Evolutionary conservation across 2,888 invertebrate species (phyloP).

Genomic region (Gasteruption jaculator): DNA sequence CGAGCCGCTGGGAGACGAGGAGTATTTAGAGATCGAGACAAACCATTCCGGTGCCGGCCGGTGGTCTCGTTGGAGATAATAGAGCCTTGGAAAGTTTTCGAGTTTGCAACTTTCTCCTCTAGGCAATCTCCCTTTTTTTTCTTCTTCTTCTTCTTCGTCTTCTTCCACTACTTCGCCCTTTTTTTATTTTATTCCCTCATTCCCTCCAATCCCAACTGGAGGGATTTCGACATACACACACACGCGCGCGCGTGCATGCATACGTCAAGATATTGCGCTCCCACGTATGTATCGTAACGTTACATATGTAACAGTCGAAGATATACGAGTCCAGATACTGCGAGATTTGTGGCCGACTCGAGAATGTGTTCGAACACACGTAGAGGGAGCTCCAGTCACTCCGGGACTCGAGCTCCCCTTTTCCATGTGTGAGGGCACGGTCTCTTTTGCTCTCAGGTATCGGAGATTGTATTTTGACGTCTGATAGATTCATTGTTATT

Average conservation of each 20-base stretch:
- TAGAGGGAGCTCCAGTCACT: neutral
- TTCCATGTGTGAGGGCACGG: conserved; percentile 30
- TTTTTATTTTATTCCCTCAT: neutral
- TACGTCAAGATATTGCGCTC: conserved; percentile 1
- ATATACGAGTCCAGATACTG: conserved; percentile 37
- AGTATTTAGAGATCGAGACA: conserved; percentile 34
- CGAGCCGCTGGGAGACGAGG: no score
- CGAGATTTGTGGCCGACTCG: conserved; percentile 45
- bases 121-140: conserved; percentile 33
- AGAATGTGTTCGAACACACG: conserved; percentile 25
- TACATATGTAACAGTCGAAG: conserved; percentile 32
- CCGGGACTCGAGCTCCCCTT: conserved; percentile 1
- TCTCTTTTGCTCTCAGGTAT: conserved; percentile 53
- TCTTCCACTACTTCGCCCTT: neutral
- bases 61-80: conserved; percentile 39
- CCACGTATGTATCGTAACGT: conserved; percentile 19
- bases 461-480: conserved; percentile 68
- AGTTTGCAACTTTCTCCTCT: conserved; percentile 38
- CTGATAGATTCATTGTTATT: conserved; percentile 79
- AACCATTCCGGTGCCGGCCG: conserved; percentile 34
- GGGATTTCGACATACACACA: conserved; percentile 1
- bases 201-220: conserved; percentile 8
- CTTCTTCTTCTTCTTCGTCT: conserved; percentile 8
- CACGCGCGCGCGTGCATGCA: neutral
- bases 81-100: conserved; percentile 39